phyloP scores from a whole-genome alignment of 2,797 vertebrate species.

The Tarsius wallacei region DNA sequence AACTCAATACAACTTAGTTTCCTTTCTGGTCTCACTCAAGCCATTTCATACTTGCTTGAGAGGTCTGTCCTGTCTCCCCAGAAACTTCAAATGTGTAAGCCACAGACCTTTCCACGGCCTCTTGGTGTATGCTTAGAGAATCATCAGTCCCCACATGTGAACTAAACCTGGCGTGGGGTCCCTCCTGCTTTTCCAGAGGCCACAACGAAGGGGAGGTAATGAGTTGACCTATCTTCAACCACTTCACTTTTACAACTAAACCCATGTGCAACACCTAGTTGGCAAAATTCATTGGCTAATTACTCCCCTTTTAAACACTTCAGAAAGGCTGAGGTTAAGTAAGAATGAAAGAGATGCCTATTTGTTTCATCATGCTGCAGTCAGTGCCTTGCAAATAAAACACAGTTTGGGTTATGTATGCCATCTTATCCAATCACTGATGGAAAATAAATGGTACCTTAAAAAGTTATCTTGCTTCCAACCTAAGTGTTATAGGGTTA shows the following conservation, averaged over 20 bases:
- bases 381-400: neutral
- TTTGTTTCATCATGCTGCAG: neutral
- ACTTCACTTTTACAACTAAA: constrained; percentile 1
- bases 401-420: neutral
- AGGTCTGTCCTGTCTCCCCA: neutral
- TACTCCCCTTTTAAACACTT: constrained; percentile 6
- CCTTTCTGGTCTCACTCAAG: neutral
- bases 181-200: neutral
- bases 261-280: neutral
- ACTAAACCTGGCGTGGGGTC: neutral
- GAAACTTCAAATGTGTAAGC: neutral
- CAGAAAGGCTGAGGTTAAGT: neutral
- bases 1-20: neutral
- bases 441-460: neutral
- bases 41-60: neutral
- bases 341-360: neutral
- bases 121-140: neutral
- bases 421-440: neutral
- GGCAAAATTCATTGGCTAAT: neutral
- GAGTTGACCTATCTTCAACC: neutral
- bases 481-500: neutral
- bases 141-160: neutral
- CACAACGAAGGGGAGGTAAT: neutral
- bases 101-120: neutral
- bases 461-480: neutral